phyloP scores from a whole-genome alignment of 1,140 invertebrate genomes.

The Lordiphosa mommai region DNA sequence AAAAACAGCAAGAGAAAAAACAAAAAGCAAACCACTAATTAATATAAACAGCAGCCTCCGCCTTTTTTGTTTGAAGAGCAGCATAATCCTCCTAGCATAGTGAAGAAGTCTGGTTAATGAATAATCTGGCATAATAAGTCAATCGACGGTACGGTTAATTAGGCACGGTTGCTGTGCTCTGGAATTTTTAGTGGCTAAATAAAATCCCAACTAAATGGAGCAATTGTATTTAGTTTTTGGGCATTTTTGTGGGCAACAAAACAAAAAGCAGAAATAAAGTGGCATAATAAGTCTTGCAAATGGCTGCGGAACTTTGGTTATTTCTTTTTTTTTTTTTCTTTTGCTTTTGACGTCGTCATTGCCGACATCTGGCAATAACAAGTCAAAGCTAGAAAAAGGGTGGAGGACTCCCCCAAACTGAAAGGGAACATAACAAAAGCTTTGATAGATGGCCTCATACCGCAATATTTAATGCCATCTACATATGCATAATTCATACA shows the following conservation, averaged over 20 bases:
- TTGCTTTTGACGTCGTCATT: constrained; percentile 50
- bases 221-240: constrained; percentile 7
- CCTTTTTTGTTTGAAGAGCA: neutral
- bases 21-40: constrained; percentile 22
- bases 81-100: neutral
- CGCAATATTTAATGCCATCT: constrained; percentile 43
- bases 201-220: constrained; percentile 31
- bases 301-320: constrained; percentile 24
- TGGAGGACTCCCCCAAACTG: constrained; percentile 11
- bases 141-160: constrained; percentile 59
- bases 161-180: constrained; percentile 39
- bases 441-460: constrained; percentile 43
- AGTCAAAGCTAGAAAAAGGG: neutral
- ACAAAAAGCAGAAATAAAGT: constrained; percentile 15
- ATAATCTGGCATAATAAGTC: constrained; percentile 61
- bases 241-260: neutral
- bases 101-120: constrained; percentile 36
- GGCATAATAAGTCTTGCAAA: constrained; percentile 38
- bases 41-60: constrained; percentile 31
- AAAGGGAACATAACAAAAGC: constrained; percentile 41
- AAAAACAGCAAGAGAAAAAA: neutral
- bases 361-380: constrained; percentile 54
- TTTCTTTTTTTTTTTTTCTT: neutral
- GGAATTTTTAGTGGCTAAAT: constrained; percentile 71
- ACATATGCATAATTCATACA: constrained; percentile 44